A percentile compares a stretch with the other conserved stretches of the same genome.
Evolutionary conservation across 1,140 invertebrate species (phyloP).

Genomic region (Pseudomyrmex gracilis): DNA sequence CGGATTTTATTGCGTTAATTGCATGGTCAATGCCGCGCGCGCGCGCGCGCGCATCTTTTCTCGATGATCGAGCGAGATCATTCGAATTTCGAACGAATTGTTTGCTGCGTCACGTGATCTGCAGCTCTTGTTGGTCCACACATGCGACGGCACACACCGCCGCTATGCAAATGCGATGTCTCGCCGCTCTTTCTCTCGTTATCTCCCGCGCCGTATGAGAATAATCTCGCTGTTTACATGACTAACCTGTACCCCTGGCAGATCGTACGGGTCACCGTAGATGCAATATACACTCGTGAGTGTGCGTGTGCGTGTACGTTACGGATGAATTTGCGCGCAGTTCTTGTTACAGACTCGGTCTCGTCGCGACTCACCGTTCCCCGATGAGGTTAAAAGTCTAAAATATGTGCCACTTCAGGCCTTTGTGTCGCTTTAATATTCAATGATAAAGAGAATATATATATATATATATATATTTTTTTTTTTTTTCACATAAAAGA

Average conservation of each 20-base stretch:
- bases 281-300: constrained; percentile 77
- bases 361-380: too few species aligned
- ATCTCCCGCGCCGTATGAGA: neutral
- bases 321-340: too few species aligned
- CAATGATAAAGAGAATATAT: too few species aligned
- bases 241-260: neutral
- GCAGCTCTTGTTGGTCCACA: neutral
- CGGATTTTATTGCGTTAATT: neutral
- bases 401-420: too few species aligned
- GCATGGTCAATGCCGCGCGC: neutral
- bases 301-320: neutral
- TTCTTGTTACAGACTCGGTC: too few species aligned
- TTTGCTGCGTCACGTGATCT: constrained; percentile 8
- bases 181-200: neutral
- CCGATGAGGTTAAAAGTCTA: too few species aligned
- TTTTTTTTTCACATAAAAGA: too few species aligned
- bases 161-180: neutral
- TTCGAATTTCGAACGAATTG: constrained; percentile 8
- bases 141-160: neutral
- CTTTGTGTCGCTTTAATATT: too few species aligned
- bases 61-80: neutral
- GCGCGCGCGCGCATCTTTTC: neutral
- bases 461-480: too few species aligned
- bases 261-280: constrained; percentile 45
- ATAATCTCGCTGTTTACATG: constrained; percentile 2